Evolutionary conservation across 2,888 invertebrate species (phyloP), one percentile per base, ranked within the genome.

Genomic region (Hydraecia micacea): DNA sequence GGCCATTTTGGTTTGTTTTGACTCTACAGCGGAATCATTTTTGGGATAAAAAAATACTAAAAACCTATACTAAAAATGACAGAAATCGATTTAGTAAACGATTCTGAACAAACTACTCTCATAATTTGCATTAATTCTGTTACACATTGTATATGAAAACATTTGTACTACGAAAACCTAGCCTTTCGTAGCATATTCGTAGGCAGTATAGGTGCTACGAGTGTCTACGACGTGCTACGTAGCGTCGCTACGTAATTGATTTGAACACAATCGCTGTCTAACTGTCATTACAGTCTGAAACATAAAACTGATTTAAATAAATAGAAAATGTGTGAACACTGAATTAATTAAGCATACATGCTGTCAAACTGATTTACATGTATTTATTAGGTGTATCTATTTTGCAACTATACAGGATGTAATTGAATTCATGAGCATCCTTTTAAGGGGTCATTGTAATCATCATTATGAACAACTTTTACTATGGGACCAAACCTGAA

Each of bases 251-350:
- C 42, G 42, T 66, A 52, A 60, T 66, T 80, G 25, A 66, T 66
- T 82, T 76, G 28, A 60, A 60, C 7, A 83, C 42, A 80, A 65
- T 80, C 11, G n/a, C 36, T 80, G 74, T 73, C 42, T 36, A 36
- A 9, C 46, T 55, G 55, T 63, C 62, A 74, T 52, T 36, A 32
- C 36, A 42, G 28, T 36, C 18, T 55, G 52, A 67, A 79, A 68
- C 15, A 70, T 65, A 52, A 63, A 80, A 80, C 9, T 42, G 21
- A 32, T 60, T 32, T 4, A 25, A 25, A n/a, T 55, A 25, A 46
- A 62, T 28, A 55, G 0, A 36, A 74, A 62, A 55, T 36, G 11
- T 46, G 32, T 49, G n/a, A 39, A 66, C 21, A 65, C 25, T 21
- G 42, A 32, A 66, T 42, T 39, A n/a, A 74, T n/a, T 25, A 13